Conservation (phyloP, 1,140 invertebrate species). For the Achroia grisella region DNA sequence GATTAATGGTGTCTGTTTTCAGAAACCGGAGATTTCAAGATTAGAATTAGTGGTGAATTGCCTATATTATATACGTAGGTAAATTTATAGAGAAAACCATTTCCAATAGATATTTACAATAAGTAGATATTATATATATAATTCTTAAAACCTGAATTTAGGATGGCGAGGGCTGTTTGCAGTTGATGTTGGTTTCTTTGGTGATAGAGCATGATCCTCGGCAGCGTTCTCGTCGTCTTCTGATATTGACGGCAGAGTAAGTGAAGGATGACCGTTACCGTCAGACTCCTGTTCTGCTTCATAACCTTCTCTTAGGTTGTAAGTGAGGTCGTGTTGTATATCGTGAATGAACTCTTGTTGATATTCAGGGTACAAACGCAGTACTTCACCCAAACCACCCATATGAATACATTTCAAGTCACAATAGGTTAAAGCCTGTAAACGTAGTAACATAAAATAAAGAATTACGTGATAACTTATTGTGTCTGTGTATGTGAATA, state of each 20-base stretch:
- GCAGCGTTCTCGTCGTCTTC: conserved; percentile 94
- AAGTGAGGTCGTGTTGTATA: conserved; percentile 96
- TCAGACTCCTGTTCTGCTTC: conserved; percentile 90
- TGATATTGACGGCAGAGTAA: conserved; percentile 91
- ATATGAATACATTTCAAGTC: conserved; percentile 96
- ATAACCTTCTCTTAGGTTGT: conserved; percentile 95
- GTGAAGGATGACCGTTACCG: conserved; percentile 84
- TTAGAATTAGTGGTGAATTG: too few species aligned
- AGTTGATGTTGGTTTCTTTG: conserved; percentile 75
- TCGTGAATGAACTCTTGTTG: conserved; percentile 94
- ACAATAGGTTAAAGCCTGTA: conserved; percentile 91
- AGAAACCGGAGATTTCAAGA: too few species aligned
- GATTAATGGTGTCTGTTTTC: too few species aligned
- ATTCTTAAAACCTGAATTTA: conserved; percentile 79
- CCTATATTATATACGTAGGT: too few species aligned
- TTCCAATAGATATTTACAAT: too few species aligned
- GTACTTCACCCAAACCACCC: conserved; percentile 90
- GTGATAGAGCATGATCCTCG: conserved; percentile 79
- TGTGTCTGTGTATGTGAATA: too few species aligned
- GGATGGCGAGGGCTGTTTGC: conserved; percentile 80
- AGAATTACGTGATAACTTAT: too few species aligned
- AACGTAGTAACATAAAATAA: not conserved
- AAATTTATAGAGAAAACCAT: too few species aligned
- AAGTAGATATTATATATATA: too few species aligned
- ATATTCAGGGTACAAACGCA: conserved; percentile 94